Base-by-base conservation (phyloP, 2,797 vertebrate species). In the Acridotheres tristis region DNA sequence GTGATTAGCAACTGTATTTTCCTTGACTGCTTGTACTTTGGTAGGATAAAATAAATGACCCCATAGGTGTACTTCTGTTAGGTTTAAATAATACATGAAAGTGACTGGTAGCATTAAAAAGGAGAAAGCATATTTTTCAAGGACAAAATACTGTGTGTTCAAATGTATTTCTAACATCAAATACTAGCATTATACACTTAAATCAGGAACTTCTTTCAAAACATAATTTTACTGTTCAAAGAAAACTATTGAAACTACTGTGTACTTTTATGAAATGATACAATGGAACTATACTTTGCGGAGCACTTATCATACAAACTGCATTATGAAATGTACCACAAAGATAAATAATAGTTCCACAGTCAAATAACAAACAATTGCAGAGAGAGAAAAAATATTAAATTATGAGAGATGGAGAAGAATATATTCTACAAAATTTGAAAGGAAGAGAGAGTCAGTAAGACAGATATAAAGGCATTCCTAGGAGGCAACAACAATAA, bases 181-280 rank as follows among this genome's bases (percentile, higher is more conserved):
- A 85, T 26, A 58, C 48, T 34, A 79, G 61, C 53, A 63, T 87
- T 74, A 82, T 75, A 77, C 17, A 80, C 57, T 88, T 88, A 90
- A 89, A 90, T 51, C 45, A 85, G 40, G 68, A 90, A 89, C 34
- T 88, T 82, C 47, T 94, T 96, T 94, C 82, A 80, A 83, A 93
- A 89, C 47, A 51, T 89, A 89, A 97, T 92, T 93, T 92, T 83
- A 96, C 42, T 91, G 75, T 83, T 97, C 93, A 88, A 85, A 95
- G 87, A 72, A 72, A 92, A 78, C 72, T 85, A 65, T 42, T 74
- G 68, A 78, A 95, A 68, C 63, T 54, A 63, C 67, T 82, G 68
- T 90, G 90, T 82, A 90, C 68, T 94, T 97, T 95, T 80, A 67
- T 54, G 75, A 90, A 88, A 79, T 2, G 3, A 66, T 43, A 85